These are phyloP conservation scores for Lophius piscatorius DNA, from an alignment of 2,113 vertebrate genomes.

Conservation along the genomic window DNA sequence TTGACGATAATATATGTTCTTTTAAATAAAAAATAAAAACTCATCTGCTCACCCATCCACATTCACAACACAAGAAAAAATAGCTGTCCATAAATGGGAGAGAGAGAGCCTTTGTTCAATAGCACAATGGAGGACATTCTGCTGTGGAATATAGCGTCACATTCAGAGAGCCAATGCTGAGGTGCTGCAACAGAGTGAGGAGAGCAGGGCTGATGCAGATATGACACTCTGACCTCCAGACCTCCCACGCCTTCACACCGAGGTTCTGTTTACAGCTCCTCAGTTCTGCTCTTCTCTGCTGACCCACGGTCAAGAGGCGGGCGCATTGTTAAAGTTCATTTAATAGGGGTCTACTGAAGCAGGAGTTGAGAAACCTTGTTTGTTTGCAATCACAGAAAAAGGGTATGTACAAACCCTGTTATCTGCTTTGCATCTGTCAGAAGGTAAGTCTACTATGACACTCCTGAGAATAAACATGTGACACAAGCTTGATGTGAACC, in stretches of 20 bases:
- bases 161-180: conserved; percentile 61
- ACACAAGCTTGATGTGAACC: conserved; percentile 21
- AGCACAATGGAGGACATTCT: conserved; percentile 81
- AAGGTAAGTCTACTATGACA: conserved; percentile 30
- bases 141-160: conserved; percentile 69
- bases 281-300: conserved; percentile 49
- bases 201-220: conserved; percentile 53
- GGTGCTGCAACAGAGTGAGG: conserved; percentile 52
- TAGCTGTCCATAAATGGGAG: conserved; percentile 62
- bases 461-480: conserved; percentile 49
- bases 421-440: conserved; percentile 50
- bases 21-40: conserved; percentile 4
- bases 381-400: conserved; percentile 22
- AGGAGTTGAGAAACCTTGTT: conserved; percentile 33
- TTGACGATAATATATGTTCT: conserved; percentile 19
- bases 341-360: conserved; percentile 15
- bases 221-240: conserved; percentile 54
- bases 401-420: conserved; percentile 37
- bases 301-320: conserved; percentile 49
- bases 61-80: conserved; percentile 54
- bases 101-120: conserved; percentile 75
- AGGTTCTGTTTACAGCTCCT: conserved; percentile 52
- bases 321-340: conserved; percentile 20
- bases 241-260: conserved; percentile 43
- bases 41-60: conserved; percentile 23